Evolutionary conservation across 2,888 invertebrate species (phyloP), one percentile per base, ranked within the genome.

Genomic region (Candidula unifasciata): DNA sequence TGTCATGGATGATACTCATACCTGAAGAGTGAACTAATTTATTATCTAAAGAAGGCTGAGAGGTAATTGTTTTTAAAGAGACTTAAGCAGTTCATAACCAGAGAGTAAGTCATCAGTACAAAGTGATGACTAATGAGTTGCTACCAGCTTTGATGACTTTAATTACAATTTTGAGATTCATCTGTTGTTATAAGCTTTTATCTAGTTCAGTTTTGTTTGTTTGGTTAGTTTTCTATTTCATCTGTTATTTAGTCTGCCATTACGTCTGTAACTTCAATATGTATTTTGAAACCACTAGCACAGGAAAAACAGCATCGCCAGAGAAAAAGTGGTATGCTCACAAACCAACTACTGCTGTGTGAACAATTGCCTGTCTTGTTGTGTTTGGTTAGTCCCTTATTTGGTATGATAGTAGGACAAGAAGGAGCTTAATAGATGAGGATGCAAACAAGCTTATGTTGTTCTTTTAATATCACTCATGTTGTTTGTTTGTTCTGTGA

Each of bases 321-420:
- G 76, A 82, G 82, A 74, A 82, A 76, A 76, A 82, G 82, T 76
- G 82, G 82, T 82, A 82, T 74, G 82, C 68, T 66, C n/a, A 8
- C 21, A 33, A 71, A 69, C 33, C 80, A 80, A 68, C 24, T 21
- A 33, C 44, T 44, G 54, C 35, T 71, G 69, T 80, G 80, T 80
- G 30, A 44, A 57, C n/a, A 80, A 54, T 71, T 80, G 71, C 80
- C 52, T 80, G 68, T 69, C 66, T 33, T 80, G 80, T 80, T 80
- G 80, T 80, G 35, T 69, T 80, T 80, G 80, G 71, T 80, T 80
- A 80, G 80, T 80, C 71, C 33, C 54, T 21, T n/a, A 71, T 66
- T 44, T 74, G 52, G 74, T 33, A 27, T 33, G 21, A 18, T 16
- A 30, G 18, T 74, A 30, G 30, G 16, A 33, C 30, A 54, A 27